phyloP scores from a whole-genome alignment of 1,140 invertebrate species.

The Potamilus streckersoni region DNA sequence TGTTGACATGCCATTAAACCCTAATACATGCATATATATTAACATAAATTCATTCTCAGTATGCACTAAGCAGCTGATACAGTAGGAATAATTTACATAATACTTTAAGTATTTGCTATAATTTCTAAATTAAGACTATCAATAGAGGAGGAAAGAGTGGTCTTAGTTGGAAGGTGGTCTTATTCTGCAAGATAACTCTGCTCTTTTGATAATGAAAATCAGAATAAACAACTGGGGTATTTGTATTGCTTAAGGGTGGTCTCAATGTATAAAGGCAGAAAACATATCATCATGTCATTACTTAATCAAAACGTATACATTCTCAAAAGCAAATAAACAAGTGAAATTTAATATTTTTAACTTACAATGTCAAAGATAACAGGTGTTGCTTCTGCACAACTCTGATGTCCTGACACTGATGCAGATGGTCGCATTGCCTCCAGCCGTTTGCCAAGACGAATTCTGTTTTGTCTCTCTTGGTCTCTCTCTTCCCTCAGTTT shows the following conservation, averaged over 20 bases:
- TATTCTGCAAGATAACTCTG: not conserved
- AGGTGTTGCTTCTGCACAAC: slow-evolving; percentile 55
- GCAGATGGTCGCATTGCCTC: slow-evolving; percentile 54
- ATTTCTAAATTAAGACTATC: too few species aligned
- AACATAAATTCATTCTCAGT: too few species aligned
- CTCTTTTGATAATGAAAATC: not conserved
- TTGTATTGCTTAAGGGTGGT: not conserved
- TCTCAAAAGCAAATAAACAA: not conserved
- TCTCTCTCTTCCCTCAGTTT: slow-evolving; percentile 49
- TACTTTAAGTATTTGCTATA: too few species aligned
- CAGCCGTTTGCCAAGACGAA: slow-evolving; percentile 52
- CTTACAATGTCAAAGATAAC: slow-evolving; percentile 61
- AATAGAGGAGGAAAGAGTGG: too few species aligned
- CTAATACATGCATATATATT: too few species aligned
- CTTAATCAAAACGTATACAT: not conserved
- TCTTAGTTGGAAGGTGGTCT: too few species aligned
- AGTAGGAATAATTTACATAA: too few species aligned
- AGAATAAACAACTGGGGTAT: not conserved
- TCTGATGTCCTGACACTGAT: slow-evolving; percentile 51
- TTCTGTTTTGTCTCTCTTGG: slow-evolving; percentile 45
- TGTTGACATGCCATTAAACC: too few species aligned
- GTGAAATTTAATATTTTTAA: not conserved
- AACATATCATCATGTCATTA: not conserved
- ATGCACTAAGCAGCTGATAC: too few species aligned
- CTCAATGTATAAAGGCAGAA: not conserved